Conservation (phyloP, 2,797 vertebrate genomes). For the Sparus aurata region DNA sequence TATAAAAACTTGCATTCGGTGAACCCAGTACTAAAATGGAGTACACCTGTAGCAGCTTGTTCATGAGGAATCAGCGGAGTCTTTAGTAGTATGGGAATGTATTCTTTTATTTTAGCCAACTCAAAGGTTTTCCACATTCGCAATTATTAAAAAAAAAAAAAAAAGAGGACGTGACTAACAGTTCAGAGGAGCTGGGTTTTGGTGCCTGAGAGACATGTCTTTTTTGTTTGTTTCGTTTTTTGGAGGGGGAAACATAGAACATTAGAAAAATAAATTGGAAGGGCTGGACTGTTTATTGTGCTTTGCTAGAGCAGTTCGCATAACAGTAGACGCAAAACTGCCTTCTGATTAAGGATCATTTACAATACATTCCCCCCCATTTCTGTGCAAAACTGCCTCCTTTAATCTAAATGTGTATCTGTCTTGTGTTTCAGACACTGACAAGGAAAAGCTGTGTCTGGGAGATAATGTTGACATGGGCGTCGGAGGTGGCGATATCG, state of each 20-base stretch:
- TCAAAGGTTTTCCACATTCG: not conserved
- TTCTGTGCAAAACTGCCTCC: not conserved
- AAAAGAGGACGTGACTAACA: too few relatives aligned
- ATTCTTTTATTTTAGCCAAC: not conserved
- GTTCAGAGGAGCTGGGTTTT: not conserved
- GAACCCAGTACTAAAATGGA: not conserved
- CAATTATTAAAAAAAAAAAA: too few relatives aligned
- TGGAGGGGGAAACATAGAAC: not conserved
- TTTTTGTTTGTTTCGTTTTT: not conserved
- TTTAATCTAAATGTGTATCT: not conserved
- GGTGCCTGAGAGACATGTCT: not conserved
- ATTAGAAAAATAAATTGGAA: too few relatives aligned
- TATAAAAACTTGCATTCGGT: not conserved
- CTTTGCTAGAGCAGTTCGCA: not conserved
- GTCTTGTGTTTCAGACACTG: slow-evolving; percentile 77
- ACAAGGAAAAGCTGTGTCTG: slow-evolving; percentile 82
- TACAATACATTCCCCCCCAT: not conserved
- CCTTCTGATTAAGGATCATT: not conserved
- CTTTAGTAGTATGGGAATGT: not conserved
- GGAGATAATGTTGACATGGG: slow-evolving; percentile 66
- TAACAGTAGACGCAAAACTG: not conserved
- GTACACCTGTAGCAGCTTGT: too few relatives aligned
- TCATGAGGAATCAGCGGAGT: not conserved
- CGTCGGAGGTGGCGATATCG: slow-evolving; percentile 74
- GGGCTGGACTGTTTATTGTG: not conserved